Conservation (phyloP, 2,797 vertebrate genomes). For the Forpus xanthops region DNA sequence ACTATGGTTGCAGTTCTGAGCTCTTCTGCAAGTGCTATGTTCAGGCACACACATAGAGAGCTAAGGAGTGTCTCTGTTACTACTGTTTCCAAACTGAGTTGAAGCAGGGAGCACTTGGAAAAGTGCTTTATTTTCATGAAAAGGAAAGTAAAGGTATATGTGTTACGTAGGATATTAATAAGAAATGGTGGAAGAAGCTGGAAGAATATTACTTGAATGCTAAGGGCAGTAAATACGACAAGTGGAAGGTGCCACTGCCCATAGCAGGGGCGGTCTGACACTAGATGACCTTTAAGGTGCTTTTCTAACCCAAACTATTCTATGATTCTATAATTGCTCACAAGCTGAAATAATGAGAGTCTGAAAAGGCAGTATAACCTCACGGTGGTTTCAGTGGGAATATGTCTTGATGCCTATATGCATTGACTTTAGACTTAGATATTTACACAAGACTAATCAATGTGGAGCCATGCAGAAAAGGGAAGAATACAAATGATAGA, state of each 20-base stretch:
- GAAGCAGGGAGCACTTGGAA: background rate
- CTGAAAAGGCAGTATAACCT: background rate
- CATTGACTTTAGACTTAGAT: background rate
- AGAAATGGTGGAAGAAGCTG: background rate
- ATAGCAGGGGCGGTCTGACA: background rate
- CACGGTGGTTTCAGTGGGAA: background rate
- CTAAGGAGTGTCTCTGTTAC: background rate
- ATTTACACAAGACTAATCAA: background rate
- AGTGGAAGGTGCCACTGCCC: background rate
- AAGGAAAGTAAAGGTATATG: background rate
- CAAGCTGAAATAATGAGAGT: background rate
- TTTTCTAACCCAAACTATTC: background rate
- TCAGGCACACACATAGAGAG: background rate
- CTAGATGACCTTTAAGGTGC: background rate
- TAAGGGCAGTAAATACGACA: background rate
- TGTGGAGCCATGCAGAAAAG: background rate
- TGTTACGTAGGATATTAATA: background rate
- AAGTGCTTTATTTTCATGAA: background rate
- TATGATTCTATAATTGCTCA: background rate
- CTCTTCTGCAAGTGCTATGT: fast-evolving
- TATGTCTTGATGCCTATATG: background rate
- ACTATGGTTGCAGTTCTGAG: background rate
- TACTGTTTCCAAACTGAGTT: background rate
- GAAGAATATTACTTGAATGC: background rate
- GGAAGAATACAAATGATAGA: background rate